phyloP scores from a whole-genome alignment of 35 echinoderm and acorn worm genomes.

The Lytechinus variegatus region DNA sequence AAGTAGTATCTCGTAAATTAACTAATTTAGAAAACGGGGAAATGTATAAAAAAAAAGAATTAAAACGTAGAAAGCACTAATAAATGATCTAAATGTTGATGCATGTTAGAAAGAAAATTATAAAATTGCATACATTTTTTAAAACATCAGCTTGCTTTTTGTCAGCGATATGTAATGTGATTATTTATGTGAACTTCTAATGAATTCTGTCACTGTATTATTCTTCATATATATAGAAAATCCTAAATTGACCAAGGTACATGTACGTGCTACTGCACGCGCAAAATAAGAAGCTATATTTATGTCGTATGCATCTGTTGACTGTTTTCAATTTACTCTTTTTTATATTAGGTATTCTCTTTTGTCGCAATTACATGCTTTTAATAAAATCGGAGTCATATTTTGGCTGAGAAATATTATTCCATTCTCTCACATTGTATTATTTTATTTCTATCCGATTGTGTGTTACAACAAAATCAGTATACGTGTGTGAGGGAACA shows the following conservation, averaged over 20 bases:
- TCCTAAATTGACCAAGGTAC: neutral
- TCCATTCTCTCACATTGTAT: neutral
- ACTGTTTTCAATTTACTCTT: neutral
- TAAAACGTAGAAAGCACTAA: neutral
- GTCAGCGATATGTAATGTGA: neutral
- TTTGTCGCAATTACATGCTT: slow-evolving; percentile 30
- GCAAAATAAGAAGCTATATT: neutral
- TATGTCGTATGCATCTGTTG: neutral
- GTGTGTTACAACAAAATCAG: too few species aligned
- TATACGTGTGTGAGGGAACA: too few species aligned
- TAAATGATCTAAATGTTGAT: neutral
- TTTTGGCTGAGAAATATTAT: slow-evolving; percentile 26
- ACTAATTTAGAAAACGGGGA: too few species aligned
- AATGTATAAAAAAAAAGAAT: neutral
- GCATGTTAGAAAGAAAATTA: neutral
- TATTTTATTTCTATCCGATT: neutral
- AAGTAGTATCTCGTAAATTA: too few species aligned
- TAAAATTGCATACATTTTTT: neutral
- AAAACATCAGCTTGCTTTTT: neutral
- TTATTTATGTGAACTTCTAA: neutral
- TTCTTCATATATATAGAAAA: neutral
- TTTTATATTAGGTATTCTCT: neutral
- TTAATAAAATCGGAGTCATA: slow-evolving; percentile 39
- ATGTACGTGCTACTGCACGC: neutral
- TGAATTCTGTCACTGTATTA: neutral